Evolutionary conservation across 2,888 invertebrate genomes (phyloP), one percentile per base, ranked within the genome.

Genomic region (Rhamnusium bicolor): DNA sequence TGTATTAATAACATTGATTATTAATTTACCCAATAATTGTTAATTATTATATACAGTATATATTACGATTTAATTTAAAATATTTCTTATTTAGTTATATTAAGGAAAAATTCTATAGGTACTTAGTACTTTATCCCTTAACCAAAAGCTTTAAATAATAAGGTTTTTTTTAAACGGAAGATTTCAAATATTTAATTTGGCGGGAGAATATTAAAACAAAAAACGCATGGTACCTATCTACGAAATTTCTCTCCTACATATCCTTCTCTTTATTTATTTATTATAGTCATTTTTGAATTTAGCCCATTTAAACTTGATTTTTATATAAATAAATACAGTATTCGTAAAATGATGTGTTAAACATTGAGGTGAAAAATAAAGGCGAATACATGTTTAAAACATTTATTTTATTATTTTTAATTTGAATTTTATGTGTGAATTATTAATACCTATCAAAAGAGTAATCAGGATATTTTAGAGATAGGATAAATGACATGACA

Each of bases 401-500:
- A 40, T 5, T 14, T 40, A 40, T 40, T 40, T 40, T 3, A 40
- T n/a, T 2, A 40, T 40, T 40, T 40, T 40, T 40, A n/a, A 40
- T 10, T 40, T 12, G 10, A 4, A n/a, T 40, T n/a, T 24, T 40
- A 40, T n/a, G 10, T 1, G 4, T 40, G 40, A 40, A 12, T n/a
- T n/a, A 24, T 54, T 67, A 72, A 75, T 72, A 75, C 3, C 24
- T 66, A n/a, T 70, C 19, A 60, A 74, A 72, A 72, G 71, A 72
- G 60, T 68, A 75, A 72, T 75, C 75, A 68, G 70, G 67, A 62
- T 49, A 53, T 32, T 51, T 60, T 40, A 51, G 8, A 58, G 68
- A 63, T 60, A 54, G 67, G 67, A 53, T 56, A 46, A 49, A 69
- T 56, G 76, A 73, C 71, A 73, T 73, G 73, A 70, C 71, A 73